Evolutionary conservation across 2,113 vertebrate genomes (phyloP).

Genomic region (Tetrao urogallus): DNA sequence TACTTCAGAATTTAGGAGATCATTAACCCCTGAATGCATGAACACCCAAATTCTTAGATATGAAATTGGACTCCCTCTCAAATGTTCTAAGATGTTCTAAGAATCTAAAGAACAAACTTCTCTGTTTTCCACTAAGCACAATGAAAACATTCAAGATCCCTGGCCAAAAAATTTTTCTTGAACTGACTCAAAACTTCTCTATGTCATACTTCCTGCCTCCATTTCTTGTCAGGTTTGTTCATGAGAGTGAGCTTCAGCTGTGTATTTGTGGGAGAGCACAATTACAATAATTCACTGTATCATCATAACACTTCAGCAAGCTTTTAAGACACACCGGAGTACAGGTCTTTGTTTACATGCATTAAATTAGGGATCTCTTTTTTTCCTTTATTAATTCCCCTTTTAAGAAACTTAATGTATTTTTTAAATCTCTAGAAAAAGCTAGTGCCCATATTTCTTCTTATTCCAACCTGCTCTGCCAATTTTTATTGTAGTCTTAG

Average conservation of each 20-base stretch:
- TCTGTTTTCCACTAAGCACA: neutral
- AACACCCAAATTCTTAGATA: neutral
- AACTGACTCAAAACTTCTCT: slow-evolving; percentile 11
- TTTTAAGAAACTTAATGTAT: neutral
- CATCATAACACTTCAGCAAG: neutral
- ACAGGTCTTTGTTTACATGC: neutral
- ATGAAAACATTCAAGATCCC: neutral
- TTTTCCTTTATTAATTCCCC: neutral
- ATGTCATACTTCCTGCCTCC: neutral
- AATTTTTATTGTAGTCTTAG: neutral
- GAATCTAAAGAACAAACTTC: neutral
- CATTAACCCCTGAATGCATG: neutral
- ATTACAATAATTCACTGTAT: neutral
- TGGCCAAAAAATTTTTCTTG: neutral
- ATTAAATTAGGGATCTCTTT: accelerated
- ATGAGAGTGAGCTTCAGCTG: neutral
- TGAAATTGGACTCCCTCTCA: neutral
- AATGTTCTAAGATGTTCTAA: neutral
- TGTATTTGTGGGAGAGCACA: neutral
- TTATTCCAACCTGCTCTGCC: accelerated
- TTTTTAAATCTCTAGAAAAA: neutral
- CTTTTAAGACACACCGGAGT: neutral
- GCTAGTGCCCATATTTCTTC: neutral
- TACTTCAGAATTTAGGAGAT: neutral
- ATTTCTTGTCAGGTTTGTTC: neutral